Percentiles rank a stretch among this genome's conserved stretches.
These are phyloP conservation scores for Etheostoma perlongum DNA, from an alignment of 2,797 vertebrate species.

Conservation along the genomic window DNA sequence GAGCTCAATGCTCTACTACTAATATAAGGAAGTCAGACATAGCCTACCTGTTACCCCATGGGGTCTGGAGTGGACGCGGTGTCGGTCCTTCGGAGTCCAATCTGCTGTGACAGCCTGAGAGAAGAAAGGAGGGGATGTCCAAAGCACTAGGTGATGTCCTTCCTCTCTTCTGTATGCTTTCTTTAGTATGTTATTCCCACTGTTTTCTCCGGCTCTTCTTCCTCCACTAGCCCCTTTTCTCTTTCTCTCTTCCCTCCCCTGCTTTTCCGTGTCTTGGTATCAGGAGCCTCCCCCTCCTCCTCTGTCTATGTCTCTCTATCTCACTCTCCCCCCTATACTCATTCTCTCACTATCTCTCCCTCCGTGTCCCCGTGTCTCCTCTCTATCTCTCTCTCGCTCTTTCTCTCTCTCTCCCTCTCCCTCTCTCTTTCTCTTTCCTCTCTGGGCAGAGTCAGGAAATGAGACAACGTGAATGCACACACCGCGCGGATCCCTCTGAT, in stretches of 20 bases:
- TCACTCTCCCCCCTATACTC: constrained; percentile 42
- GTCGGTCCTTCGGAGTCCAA: constrained; percentile 81
- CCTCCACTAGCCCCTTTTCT: constrained; percentile 80
- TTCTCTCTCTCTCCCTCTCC: constrained; percentile 38
- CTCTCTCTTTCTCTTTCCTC: constrained; percentile 49
- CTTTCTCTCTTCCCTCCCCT: constrained; percentile 83
- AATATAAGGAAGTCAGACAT: constrained; percentile 80
- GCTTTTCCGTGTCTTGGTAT: constrained; percentile 87
- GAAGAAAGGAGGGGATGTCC: constrained; percentile 75
- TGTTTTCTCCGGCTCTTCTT: constrained; percentile 78
- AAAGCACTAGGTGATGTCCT: constrained; percentile 74
- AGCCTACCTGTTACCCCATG: constrained; percentile 90
- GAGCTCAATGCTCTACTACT: constrained; percentile 32
- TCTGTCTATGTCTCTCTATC: constrained; percentile 41
- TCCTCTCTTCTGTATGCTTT: constrained; percentile 73
- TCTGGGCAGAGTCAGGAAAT: constrained; percentile 84
- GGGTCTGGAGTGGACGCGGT: constrained; percentile 84
- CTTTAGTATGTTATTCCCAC: constrained; percentile 83
- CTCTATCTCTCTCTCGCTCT: constrained; percentile 51
- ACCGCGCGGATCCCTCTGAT: constrained; percentile 70
- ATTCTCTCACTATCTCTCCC: constrained; percentile 36
- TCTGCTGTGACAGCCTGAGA: constrained; percentile 79
- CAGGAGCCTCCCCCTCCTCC: constrained; percentile 83
- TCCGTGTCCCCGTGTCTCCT: constrained; percentile 63
- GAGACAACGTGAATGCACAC: constrained; percentile 81